Base-by-base conservation (phyloP, 2,888 invertebrate genomes). In the Scaptomyza flava region DNA sequence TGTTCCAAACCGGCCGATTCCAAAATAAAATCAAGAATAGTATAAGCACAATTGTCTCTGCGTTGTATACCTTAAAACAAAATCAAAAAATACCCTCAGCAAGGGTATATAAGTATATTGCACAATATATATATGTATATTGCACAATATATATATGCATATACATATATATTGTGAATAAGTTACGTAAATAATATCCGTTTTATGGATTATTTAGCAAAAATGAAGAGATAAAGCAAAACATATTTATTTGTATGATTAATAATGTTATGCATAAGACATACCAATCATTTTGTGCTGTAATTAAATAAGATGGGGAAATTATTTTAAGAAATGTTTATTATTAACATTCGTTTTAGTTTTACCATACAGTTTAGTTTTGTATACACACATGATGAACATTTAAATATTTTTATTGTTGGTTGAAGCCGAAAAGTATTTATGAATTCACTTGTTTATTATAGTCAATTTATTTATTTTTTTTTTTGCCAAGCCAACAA, bases 171-270 rank as follows among this genome's bases (percentile, higher is more conserved):
- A 57, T 66, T 78, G 50, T 82, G 67, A 62, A 67, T 73, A 74
- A 81, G 81, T 77, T 68, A 63, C 48, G 46, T 75, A 56, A 80
- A 61, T 53, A 52, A 81, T 87, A 82, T 83, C 83, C 83, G 88
- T 84, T 84, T 88, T 84, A 84, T 83, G 83, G 83, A 84, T 84
- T 72, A 72, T 75, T 73, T 79, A 68, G 72, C 72, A 72, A 71
- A 75, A 52, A 79, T 59, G 48, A 72, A 67, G 59, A 45, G 42
- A 1, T 17, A 53, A 47, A 56, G 47, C 23, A 57, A 60, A 60
- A 41, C 58, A 67, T 67, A 77, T 72, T 72, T 74, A 72, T 72
- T 71, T 70, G 52, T 78, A 66, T 73, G 67, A 54, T 43, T 51
- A 36, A 46, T 47, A 47, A 36, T 58, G 46, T 38, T 38, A 42